Evolutionary conservation across 2,113 vertebrate species (phyloP).

Genomic region (Heteronetta atricapilla): DNA sequence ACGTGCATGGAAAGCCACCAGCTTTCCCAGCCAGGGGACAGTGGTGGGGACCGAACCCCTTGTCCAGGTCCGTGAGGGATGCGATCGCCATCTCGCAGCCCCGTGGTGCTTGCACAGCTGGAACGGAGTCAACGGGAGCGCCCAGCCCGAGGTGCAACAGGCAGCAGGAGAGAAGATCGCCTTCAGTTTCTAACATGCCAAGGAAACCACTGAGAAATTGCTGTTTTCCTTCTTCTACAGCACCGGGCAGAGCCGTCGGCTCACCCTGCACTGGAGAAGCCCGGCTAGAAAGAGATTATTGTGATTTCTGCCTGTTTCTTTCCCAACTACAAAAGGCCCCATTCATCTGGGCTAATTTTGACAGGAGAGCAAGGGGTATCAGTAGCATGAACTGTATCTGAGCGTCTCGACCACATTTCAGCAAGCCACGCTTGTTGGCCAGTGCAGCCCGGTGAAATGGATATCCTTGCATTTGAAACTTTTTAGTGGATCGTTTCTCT

Average conservation of each 20-base stretch:
- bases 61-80: background rate
- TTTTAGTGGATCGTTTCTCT: background rate
- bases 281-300: conserved; percentile 74
- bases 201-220: conserved; percentile 78
- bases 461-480: background rate
- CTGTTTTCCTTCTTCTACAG: conserved; percentile 73
- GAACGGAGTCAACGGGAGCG: background rate
- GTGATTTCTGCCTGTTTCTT: conserved; percentile 66
- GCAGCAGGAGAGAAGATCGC: background rate
- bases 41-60: background rate
- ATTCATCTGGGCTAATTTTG: conserved; percentile 70
- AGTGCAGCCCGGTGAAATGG: background rate
- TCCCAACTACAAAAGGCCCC: conserved; percentile 72
- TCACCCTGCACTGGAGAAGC: conserved; percentile 29
- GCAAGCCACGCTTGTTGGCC: conserved; percentile 55
- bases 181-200: conserved; percentile 48
- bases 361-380: conserved; percentile 67
- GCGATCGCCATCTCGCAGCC: background rate
- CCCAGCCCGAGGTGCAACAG: background rate
- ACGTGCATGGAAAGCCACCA: fast-evolving
- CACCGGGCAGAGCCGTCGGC: conserved; percentile 26
- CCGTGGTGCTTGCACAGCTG: background rate
- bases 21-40: background rate
- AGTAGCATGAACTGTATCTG: conserved; percentile 44
- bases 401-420: conserved; percentile 52